Base-by-base conservation (phyloP, 1,140 invertebrate genomes). In the Brachionus paranguensis region DNA sequence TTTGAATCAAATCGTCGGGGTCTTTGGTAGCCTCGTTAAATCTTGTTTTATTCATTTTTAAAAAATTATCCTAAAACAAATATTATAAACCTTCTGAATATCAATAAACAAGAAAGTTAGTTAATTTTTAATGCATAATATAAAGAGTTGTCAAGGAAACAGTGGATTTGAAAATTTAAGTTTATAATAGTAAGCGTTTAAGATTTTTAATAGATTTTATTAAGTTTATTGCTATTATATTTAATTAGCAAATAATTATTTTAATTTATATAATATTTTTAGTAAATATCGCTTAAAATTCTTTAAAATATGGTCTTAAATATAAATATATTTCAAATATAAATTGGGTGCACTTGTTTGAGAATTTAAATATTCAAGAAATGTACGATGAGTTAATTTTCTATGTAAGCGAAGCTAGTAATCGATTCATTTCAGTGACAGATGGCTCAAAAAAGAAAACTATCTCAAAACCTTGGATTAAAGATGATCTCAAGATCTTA, bases 41-140 rank as follows among this genome's bases (percentile, higher is more conserved):
- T 29, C 72, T 76, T 27, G 47, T 47, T 27, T 76, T 76, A 24
- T 50, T 76, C 72, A 76, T 76, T 76, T 20, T 76, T 53, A 47
- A 17, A 72, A 72, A 37, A 43, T 41, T 4, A 3, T n/a, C 14
- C n/a, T 41, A 20, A 41, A 41, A 43, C 37, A 43, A 20, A 43
- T 72, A 20, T 43, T 72, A 37, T 45, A 43, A 72, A 72, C 3
- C 68, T 72, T 72, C 65, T 72, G 41, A 37, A 72, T 41, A 45
- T 72, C 17, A 72, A 72, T 43, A 72, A 72, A 72, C 3, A 47
- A 41, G 41, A 43, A 72, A 72, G 33, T 72, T 45, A 47, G 68
- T 43, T 72, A 72, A 72, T 72, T 72, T 41, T 68, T 41, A 72
- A 72, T 43, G 41, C 41, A 72, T 41, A 72, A 41, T 20, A 72